These are phyloP conservation scores for Gymnothorax reevesii DNA, from an alignment of 2,797 vertebrate genomes.

Conservation along the genomic window DNA sequence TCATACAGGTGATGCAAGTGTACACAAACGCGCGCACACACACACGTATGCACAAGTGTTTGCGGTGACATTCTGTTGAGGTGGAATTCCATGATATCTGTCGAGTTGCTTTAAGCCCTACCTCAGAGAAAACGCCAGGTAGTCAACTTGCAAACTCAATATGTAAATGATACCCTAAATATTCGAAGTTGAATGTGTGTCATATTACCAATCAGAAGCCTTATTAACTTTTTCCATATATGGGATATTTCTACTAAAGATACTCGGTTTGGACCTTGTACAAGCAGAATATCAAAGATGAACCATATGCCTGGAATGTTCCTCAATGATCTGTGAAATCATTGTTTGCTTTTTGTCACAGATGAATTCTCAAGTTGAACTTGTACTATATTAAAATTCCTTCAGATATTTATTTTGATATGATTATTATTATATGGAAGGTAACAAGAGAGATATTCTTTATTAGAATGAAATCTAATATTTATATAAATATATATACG, in stretches of 20 bases:
- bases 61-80: slow-evolving; percentile 52
- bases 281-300: slow-evolving; percentile 68
- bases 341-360: slow-evolving; percentile 41
- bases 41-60: slow-evolving; percentile 40
- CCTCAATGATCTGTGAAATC: slow-evolving; percentile 52
- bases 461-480: background rate
- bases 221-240: slow-evolving; percentile 64
- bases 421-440: slow-evolving; percentile 47
- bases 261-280: slow-evolving; percentile 69
- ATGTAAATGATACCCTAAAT: slow-evolving; percentile 56
- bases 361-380: slow-evolving; percentile 51
- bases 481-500: slow-evolving; percentile 1
- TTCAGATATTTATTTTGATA: slow-evolving; percentile 51
- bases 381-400: slow-evolving; percentile 34
- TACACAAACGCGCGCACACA: slow-evolving; percentile 35
- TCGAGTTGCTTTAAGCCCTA: slow-evolving; percentile 58
- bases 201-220: slow-evolving; percentile 77
- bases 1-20: slow-evolving; percentile 52
- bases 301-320: slow-evolving; percentile 66
- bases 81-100: slow-evolving; percentile 65
- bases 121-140: slow-evolving; percentile 68
- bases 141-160: slow-evolving; percentile 61
- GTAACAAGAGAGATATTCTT: slow-evolving; percentile 29
- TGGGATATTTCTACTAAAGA: slow-evolving; percentile 61
- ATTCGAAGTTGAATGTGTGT: slow-evolving; percentile 79